A percentile compares a stretch with the other conserved stretches of the same genome.
Evolutionary conservation across 2,888 invertebrate genomes (phyloP).

Genomic region (Drosophila helvetica): DNA sequence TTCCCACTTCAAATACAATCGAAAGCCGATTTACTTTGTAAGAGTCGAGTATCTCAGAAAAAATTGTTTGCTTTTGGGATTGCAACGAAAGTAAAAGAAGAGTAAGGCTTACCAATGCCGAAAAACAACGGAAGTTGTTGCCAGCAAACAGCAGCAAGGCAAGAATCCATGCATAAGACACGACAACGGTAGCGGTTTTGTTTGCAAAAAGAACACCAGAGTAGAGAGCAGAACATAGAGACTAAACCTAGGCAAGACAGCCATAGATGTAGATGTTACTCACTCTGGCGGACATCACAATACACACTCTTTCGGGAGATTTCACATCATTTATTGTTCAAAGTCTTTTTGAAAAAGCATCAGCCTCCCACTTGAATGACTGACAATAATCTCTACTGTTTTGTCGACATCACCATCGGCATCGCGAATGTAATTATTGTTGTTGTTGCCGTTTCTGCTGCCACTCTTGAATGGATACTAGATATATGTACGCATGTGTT

Average conservation of each 20-base stretch:
- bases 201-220: conserved; percentile 16
- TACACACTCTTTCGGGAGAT: conserved; percentile 55
- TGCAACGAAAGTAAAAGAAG: conserved; percentile 46
- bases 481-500: conserved; percentile 9
- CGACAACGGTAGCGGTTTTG: conserved; percentile 59
- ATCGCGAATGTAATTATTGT: conserved; percentile 65
- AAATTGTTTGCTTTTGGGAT: conserved; percentile 69
- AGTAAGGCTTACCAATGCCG: conserved; percentile 49
- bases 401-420: conserved; percentile 44
- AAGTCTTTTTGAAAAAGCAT: conserved; percentile 57
- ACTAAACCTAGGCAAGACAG: not conserved
- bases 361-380: conserved; percentile 63
- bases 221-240: not conserved
- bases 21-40: conserved; percentile 78
- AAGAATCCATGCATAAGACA: conserved; percentile 59
- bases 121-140: conserved; percentile 66
- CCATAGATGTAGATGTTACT: not conserved
- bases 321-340: conserved; percentile 75
- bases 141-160: conserved; percentile 52
- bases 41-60: conserved; percentile 67
- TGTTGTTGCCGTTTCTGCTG: conserved; percentile 31
- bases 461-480: not conserved
- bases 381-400: conserved; percentile 71
- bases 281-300: conserved; percentile 1
- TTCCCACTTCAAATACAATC: conserved; percentile 68